phyloP scores from a whole-genome alignment of 2,888 invertebrate species.

The Drosophila limbata region DNA sequence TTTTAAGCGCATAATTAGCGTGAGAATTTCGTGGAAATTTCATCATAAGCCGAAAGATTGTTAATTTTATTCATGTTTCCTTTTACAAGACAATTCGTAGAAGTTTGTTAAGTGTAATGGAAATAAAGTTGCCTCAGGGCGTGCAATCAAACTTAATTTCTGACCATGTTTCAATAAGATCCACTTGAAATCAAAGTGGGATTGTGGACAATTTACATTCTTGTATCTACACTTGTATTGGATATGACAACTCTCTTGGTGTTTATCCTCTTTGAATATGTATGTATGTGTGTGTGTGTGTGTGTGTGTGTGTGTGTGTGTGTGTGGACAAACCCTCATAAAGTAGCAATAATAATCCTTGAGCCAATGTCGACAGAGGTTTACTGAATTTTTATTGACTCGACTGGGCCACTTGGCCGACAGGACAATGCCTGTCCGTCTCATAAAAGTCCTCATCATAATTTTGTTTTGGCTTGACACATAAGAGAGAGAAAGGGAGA shows the following conservation, averaged over 20 bases:
- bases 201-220: slow-evolving; percentile 51
- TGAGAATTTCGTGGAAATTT: slow-evolving; percentile 64
- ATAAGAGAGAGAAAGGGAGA: slow-evolving; percentile 17
- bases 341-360: slow-evolving; percentile 80
- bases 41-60: slow-evolving; percentile 17
- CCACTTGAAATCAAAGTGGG: background rate
- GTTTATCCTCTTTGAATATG: slow-evolving; percentile 66
- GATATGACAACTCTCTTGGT: slow-evolving; percentile 37
- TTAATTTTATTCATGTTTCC: slow-evolving; percentile 21
- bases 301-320: slow-evolving; percentile 47
- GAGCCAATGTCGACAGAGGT: slow-evolving; percentile 79
- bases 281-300: slow-evolving; percentile 37
- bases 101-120: slow-evolving; percentile 10
- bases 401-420: slow-evolving; percentile 22
- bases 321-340: slow-evolving; percentile 53
- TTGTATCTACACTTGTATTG: slow-evolving; percentile 30
- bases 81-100: slow-evolving; percentile 19
- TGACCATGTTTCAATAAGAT: slow-evolving; percentile 2
- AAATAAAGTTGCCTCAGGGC: slow-evolving; percentile 12
- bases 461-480: slow-evolving; percentile 64
- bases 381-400: slow-evolving; percentile 81
- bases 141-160: slow-evolving; percentile 12
- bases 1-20: slow-evolving; percentile 62
- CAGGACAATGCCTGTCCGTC: slow-evolving; percentile 55
- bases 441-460: slow-evolving; percentile 78